Percentiles rank a stretch among this genome's conserved stretches.
Evolutionary conservation across 37 sponge, comb jelly and placozoan species (phyloP).

Genomic region (Eunapius fragilis): DNA sequence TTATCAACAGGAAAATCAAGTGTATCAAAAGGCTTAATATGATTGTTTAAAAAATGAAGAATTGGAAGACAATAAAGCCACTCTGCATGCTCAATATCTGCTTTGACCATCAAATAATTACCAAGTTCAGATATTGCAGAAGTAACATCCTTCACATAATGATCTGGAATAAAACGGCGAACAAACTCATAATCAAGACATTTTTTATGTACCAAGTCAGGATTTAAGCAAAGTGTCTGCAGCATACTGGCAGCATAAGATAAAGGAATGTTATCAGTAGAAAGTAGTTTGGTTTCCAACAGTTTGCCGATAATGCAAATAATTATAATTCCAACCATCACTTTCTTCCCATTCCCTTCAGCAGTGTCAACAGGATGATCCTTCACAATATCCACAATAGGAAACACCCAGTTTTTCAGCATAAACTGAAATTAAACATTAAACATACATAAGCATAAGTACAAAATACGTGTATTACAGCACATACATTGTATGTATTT

Average conservation of each 20-base stretch:
- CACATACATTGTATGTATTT: too few species aligned
- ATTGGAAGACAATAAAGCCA: background rate
- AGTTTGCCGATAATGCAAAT: background rate
- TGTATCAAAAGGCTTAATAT: background rate
- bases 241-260: background rate
- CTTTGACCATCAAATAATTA: background rate
- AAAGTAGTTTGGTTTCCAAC: background rate
- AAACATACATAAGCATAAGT: background rate
- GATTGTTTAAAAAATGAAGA: background rate
- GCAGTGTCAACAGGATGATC: background rate
- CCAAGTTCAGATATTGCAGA: background rate
- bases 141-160: background rate
- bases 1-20: background rate
- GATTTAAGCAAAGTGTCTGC: background rate
- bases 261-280: background rate
- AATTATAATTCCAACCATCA: background rate
- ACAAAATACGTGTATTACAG: background rate
- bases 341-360: background rate
- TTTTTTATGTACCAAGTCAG: background rate
- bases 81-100: background rate
- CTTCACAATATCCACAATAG: background rate
- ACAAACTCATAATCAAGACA: background rate
- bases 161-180: background rate
- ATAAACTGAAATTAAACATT: background rate
- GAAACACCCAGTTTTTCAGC: background rate